These are phyloP conservation scores for Leptopilina syphax DNA, from an alignment of 2,888 invertebrate genomes.

Conservation along the genomic window DNA sequence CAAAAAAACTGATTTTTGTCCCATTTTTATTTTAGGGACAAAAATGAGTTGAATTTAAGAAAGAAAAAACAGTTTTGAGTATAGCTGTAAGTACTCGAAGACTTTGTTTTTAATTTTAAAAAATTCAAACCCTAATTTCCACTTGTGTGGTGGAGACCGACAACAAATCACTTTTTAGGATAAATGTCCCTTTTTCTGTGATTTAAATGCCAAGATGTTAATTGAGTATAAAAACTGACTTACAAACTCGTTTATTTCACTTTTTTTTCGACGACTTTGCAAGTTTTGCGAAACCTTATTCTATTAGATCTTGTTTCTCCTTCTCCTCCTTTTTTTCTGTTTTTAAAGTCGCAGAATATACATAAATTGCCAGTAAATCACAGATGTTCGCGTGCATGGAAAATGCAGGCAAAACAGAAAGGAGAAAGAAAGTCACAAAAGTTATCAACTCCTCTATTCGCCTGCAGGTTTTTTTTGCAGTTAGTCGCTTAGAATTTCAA, in stretches of 20 bases:
- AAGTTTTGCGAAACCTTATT: conserved; percentile 31
- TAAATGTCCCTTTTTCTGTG: not conserved
- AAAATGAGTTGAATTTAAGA: too few species aligned
- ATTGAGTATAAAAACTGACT: conserved; percentile 35
- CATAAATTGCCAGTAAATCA: conserved; percentile 71
- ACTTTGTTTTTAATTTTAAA: too few species aligned
- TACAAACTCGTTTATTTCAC: conserved; percentile 4
- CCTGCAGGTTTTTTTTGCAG: conserved; percentile 21
- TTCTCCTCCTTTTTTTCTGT: conserved; percentile 27
- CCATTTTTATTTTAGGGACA: too few species aligned
- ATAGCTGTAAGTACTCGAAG: too few species aligned
- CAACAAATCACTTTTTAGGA: too few species aligned
- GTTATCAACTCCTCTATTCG: conserved; percentile 7
- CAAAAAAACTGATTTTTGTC: too few species aligned
- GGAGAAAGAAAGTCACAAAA: conserved; percentile 35
- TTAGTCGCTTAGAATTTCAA: conserved; percentile 70
- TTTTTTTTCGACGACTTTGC: conserved; percentile 18
- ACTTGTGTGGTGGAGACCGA: too few species aligned
- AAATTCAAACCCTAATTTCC: too few species aligned
- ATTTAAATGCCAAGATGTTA: conserved; percentile 24
- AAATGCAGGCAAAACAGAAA: conserved; percentile 37
- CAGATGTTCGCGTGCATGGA: conserved; percentile 52
- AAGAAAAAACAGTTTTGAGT: too few species aligned
- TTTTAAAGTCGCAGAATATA: conserved; percentile 55
- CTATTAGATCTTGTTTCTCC: conserved; percentile 30